Evolutionary conservation across 1,140 invertebrate genomes (phyloP), one percentile per base, ranked within the genome.

Genomic region (Anastrepha ludens): DNA sequence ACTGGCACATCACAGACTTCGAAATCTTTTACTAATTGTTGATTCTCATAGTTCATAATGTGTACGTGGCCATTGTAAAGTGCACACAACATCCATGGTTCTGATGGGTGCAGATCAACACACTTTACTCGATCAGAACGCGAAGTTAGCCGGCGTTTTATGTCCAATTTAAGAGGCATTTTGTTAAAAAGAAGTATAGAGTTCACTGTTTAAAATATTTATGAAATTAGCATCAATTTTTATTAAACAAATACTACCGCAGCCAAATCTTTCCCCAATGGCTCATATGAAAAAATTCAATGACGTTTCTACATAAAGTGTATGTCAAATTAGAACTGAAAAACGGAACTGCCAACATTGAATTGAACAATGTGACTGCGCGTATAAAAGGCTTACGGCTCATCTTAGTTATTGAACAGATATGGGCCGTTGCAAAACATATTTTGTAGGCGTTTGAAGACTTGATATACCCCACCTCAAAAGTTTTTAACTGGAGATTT

Each of bases 41-140:
- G 98, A 81, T 96, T 97, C 93, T 99, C 99, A 95, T 98, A 96
- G 93, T 99, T 99, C 98, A 99, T 99, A 91, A 99, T 98, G 94
- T 99, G 99, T 88, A 99, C 98, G 94, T 99, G 98, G 89, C 99
- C 99, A 94, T 98, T 99, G 94, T 99, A 99, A 4, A 99, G 94
- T 44, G 98, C 98, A 89, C 98, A 98, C 50, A 99, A 95, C 96
- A 99, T 98, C 99, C 99, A 99, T 90, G 98, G 98, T 92, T 99
- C 99, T 20, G 96, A 96, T 11, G 99, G 98, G 94, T 99, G 99
- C 87, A 99, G 95, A 94, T 99, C 99, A 0, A 99, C 98, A 92
- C 97, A 98, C 94, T 99, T 99, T 8, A 99, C 99, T 89, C 99
- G 96, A 94, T 99, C 99, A 1, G 98, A 99, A 87, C 99, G 95